Evolutionary conservation across 2,797 vertebrate species (phyloP), one percentile per base, ranked within the genome.

Genomic region (Gobio occitaniae): DNA sequence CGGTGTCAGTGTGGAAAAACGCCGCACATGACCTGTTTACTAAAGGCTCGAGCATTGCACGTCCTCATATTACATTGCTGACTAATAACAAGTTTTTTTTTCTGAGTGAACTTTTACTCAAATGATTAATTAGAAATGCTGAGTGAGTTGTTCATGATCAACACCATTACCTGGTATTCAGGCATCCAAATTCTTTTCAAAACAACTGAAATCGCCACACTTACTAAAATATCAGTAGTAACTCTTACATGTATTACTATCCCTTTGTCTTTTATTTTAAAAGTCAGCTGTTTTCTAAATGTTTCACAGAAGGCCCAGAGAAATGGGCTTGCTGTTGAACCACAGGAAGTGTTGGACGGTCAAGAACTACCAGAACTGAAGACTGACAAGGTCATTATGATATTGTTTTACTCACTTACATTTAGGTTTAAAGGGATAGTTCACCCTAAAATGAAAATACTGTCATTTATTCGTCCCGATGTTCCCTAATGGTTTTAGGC

Each of bases 271-370:
- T 25, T 13, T 19, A 5, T 86, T 77, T 48, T 52, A 68, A 65
- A 8, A 56, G 44, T 48, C 0, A 19, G 21, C 9, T 0, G 12
- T 83, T 72, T 56, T 56, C 48, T 32, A 9, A 63, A 80, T 74
- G 19, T 54, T 71, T 74, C 8, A 81, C 83, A 92, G 92, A 91
- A 91, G 74, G 80, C 84, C n/a, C 96, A 99, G 95, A 95, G 96
- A 50, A 99, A 99, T 70, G 98, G 98, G n/a, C 95, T 97, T 83
- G 92, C 95, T 38, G 93, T 95, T 82, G 96, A 97, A 84, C 90
- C 94, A 0, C 88, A 95, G 38, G 96, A 97, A 89, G 87, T 86
- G 88, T 79, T 93, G 75, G 94, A 97, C 89, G 91, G 91, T 88
- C 93, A 94, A 75, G 95, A 95, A 75, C 90, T 93, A 36, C 48